phyloP scores from a whole-genome alignment of 2,113 vertebrate species.

The Saimiri boliviensis region DNA sequence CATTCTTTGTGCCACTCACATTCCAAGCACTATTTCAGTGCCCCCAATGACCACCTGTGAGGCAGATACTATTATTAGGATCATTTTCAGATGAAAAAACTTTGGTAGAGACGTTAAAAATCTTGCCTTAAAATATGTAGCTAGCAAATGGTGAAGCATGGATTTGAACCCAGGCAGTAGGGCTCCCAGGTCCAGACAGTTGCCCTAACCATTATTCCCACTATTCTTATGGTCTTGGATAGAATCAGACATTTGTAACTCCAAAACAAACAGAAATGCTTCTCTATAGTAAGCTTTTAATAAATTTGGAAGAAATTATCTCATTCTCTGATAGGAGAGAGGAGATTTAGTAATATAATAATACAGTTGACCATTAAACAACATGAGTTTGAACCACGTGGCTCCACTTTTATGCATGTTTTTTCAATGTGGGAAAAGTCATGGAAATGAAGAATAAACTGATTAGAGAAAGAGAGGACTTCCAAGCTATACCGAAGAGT shows the following conservation, averaged over 20 bases:
- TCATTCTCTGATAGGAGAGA: background rate
- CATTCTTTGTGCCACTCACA: background rate
- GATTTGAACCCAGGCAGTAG: background rate
- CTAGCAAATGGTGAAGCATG: background rate
- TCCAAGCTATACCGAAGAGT: background rate
- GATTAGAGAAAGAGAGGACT: background rate
- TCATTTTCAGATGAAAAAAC: background rate
- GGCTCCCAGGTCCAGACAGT: background rate
- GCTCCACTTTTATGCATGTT: background rate
- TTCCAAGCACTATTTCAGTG: background rate
- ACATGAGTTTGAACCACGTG: background rate
- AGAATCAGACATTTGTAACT: background rate
- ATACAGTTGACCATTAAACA: background rate
- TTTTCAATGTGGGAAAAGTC: background rate
- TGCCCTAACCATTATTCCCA: no score
- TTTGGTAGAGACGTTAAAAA: background rate
- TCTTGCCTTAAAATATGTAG: background rate
- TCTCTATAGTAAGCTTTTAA: background rate
- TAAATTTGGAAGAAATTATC: background rate
- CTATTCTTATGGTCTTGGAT: background rate
- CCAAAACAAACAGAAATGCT: background rate
- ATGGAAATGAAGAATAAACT: background rate
- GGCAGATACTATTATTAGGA: background rate
- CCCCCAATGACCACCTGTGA: background rate
- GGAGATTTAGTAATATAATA: background rate